Conservation (phyloP, 2,888 invertebrate genomes). For the Philhelius pedissequus region DNA sequence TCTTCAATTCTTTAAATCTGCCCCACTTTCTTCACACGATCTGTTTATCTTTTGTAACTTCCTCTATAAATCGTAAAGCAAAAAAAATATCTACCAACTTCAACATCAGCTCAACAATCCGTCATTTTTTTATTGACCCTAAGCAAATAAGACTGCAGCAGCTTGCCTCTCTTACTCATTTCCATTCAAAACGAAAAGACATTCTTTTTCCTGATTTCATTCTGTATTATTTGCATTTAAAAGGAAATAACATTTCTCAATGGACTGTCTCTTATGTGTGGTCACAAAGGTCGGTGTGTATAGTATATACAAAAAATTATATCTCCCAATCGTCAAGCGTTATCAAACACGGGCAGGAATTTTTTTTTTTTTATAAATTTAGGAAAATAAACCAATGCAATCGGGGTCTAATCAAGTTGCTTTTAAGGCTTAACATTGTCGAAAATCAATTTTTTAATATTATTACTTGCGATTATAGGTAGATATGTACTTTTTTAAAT, state of each 20-base stretch:
- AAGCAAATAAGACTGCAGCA: neutral
- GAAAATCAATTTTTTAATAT: too few species aligned
- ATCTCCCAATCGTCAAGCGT: neutral
- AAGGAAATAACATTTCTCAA: conserved; percentile 8
- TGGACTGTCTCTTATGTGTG: conserved; percentile 24
- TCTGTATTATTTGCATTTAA: neutral
- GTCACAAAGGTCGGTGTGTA: conserved; percentile 10
- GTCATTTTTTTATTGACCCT: neutral
- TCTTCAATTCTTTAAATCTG: neutral
- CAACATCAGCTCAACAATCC: neutral
- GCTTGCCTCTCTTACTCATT: neutral
- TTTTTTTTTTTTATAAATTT: neutral
- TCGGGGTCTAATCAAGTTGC: neutral
- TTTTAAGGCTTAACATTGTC: neutral
- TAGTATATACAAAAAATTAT: too few species aligned
- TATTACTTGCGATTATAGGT: too few species aligned
- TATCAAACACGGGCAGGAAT: conserved; percentile 16
- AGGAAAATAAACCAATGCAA: neutral
- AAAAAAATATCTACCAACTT: neutral
- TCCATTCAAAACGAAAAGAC: neutral
- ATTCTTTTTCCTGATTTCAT: conserved; percentile 3
- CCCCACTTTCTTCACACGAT: neutral
- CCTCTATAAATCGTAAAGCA: neutral
- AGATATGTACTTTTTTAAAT: too few species aligned
- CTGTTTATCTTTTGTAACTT: neutral